phyloP scores from a whole-genome alignment of 2,113 vertebrate species.

The Lepus timidus region DNA sequence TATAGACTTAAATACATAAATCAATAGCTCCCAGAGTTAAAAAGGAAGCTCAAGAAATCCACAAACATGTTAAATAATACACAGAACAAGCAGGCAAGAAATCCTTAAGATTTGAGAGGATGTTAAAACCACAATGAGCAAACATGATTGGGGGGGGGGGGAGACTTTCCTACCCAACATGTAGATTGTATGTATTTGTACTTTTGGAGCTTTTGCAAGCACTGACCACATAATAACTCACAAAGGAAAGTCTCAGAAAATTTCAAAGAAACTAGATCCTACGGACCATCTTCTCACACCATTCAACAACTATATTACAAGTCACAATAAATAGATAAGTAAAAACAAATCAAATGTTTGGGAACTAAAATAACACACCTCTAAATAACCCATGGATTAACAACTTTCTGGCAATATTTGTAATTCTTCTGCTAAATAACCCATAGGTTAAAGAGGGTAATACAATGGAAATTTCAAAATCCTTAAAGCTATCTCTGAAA shows the following conservation, averaged over 20 bases:
- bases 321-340: conserved; percentile 50
- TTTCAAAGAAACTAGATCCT: conserved; percentile 25
- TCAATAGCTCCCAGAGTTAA: conserved; percentile 9
- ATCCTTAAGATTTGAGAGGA: neutral
- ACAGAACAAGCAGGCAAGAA: neutral
- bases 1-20: neutral
- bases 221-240: conserved; percentile 20
- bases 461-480: conserved; percentile 27
- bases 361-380: conserved; percentile 42
- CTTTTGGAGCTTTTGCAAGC: conserved; percentile 42
- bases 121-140: neutral
- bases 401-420: conserved; percentile 25
- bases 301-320: conserved; percentile 4
- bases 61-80: neutral
- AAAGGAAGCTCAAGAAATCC: conserved; percentile 32
- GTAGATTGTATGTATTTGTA: neutral
- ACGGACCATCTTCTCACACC: conserved; percentile 5
- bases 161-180: neutral
- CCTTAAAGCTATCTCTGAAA: conserved; percentile 46
- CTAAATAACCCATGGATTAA: conserved; percentile 40
- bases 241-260: conserved; percentile 62
- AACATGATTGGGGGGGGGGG: neutral
- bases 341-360: conserved; percentile 51
- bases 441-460: neutral
- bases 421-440: conserved; percentile 49